Evolutionary conservation across 2,113 vertebrate species (phyloP).

Genomic region (Varanus komodoensis): DNA sequence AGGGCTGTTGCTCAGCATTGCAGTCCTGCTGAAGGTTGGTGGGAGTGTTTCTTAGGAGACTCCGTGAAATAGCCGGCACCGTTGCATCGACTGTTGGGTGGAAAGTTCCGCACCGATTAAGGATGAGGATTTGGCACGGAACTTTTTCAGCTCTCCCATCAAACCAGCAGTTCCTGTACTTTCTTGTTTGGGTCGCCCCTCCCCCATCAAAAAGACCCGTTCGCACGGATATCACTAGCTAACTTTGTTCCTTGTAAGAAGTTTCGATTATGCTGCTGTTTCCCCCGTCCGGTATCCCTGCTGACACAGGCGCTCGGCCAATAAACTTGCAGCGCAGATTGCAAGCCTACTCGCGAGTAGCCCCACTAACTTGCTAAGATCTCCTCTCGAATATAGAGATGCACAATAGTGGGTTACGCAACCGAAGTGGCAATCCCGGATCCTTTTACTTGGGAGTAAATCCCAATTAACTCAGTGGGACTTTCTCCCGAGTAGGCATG

Average conservation of each 20-base stretch:
- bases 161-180: accelerated
- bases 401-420: not conserved
- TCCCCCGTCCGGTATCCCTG: not conserved
- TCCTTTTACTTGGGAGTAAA: too few relatives aligned
- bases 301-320: not conserved
- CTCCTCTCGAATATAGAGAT: not conserved
- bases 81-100: too few relatives aligned
- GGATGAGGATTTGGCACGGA: too few relatives aligned
- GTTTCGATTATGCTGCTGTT: not conserved
- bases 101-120: not conserved
- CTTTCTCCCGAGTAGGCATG: not conserved
- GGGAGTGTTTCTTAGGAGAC: too few relatives aligned
- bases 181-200: too few relatives aligned
- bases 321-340: not conserved
- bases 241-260: too few relatives aligned
- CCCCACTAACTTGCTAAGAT: not conserved
- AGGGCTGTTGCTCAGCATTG: not conserved
- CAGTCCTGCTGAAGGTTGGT: too few relatives aligned
- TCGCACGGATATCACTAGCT: not conserved
- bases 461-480: not conserved
- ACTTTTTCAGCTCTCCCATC: not conserved
- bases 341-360: not conserved
- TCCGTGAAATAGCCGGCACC: not conserved
- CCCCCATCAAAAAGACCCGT: not conserved
- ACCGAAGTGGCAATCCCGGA: too few relatives aligned